Percentiles rank a stretch among this genome's conserved stretches.
These are phyloP conservation scores for Sylvicola cinctus DNA, from an alignment of 2,888 invertebrate genomes.

Conservation along the genomic window DNA sequence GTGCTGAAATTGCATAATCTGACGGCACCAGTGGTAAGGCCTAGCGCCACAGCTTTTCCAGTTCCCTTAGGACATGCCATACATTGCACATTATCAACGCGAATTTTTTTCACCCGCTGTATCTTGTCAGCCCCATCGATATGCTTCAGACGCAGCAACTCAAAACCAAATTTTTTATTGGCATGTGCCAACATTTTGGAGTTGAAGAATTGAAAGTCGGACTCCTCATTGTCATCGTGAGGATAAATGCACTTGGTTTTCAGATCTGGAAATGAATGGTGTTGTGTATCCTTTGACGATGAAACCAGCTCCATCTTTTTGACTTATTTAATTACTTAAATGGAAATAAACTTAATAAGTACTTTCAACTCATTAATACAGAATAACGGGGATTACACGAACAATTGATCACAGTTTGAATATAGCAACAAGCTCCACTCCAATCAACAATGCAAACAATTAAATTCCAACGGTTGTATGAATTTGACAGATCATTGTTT, in stretches of 20 bases:
- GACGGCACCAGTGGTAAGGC: neutral
- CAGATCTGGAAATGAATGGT: slow-evolving; percentile 18
- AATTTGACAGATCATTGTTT: too few species aligned
- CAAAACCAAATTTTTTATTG: slow-evolving; percentile 19
- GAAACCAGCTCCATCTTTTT: slow-evolving; percentile 17
- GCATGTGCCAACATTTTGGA: slow-evolving; percentile 18
- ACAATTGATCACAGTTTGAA: too few species aligned
- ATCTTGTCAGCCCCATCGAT: neutral
- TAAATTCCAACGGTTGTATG: too few species aligned
- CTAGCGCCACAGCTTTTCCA: neutral
- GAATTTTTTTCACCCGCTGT: neutral
- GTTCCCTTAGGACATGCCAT: neutral
- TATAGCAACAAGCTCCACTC: too few species aligned
- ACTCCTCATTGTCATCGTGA: slow-evolving; percentile 14
- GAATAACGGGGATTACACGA: too few species aligned
- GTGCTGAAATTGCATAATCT: neutral
- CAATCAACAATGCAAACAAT: too few species aligned
- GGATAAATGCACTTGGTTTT: slow-evolving; percentile 17
- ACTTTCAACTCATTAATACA: too few species aligned
- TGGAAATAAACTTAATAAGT: too few species aligned
- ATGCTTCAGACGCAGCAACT: slow-evolving; percentile 14
- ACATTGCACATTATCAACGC: neutral
- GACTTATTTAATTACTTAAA: too few species aligned
- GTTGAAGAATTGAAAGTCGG: slow-evolving; percentile 21
- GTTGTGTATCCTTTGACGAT: slow-evolving; percentile 17